These are phyloP conservation scores for Pipistrellus pygmaeus DNA, from an alignment of 2,797 vertebrate species.

Conservation along the genomic window DNA sequence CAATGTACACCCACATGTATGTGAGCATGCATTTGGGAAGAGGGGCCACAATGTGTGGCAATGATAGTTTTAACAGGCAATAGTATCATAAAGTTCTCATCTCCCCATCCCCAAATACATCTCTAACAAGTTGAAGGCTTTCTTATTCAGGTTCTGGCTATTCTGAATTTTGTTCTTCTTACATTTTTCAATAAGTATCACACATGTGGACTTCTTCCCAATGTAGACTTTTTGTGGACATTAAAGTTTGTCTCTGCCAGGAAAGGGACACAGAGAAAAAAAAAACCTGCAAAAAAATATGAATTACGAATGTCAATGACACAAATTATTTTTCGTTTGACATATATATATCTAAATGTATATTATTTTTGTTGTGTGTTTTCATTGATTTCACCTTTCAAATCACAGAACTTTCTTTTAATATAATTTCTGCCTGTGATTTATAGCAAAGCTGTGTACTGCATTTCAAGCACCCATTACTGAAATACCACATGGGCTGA, in stretches of 20 bases:
- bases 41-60: too few relatives aligned
- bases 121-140: neutral
- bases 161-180: neutral
- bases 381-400: constrained; percentile 55
- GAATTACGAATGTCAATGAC: neutral
- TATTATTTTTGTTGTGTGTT: constrained; percentile 49
- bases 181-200: constrained; percentile 3
- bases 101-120: neutral
- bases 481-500: constrained; percentile 68
- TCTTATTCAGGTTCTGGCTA: neutral
- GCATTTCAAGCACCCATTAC: constrained; percentile 65
- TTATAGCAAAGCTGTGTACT: constrained; percentile 44
- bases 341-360: constrained; percentile 38
- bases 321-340: constrained; percentile 58
- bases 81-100: neutral
- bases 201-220: neutral
- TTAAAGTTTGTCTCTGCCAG: neutral
- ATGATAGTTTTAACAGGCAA: neutral
- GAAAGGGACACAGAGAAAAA: neutral
- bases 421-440: constrained; percentile 67
- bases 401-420: constrained; percentile 28
- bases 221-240: neutral
- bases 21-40: neutral
- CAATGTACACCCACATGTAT: accelerated
- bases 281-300: constrained; percentile 19